Conservation (phyloP, 2,888 invertebrate species). For the Cyclophora punctaria region DNA sequence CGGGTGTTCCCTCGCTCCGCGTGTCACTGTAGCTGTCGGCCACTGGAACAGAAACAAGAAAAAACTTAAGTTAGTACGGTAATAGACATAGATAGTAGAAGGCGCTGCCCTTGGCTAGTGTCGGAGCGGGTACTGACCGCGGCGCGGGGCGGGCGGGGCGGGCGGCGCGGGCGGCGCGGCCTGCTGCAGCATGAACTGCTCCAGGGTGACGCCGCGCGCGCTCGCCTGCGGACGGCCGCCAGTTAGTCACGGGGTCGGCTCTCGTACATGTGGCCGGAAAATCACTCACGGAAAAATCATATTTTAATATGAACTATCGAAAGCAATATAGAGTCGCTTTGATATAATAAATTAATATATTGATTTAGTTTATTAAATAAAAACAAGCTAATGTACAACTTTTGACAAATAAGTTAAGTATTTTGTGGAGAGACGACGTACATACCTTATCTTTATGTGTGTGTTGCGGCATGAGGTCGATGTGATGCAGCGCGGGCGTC, state of each 20-base stretch:
- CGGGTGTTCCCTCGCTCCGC: slow-evolving; percentile 25
- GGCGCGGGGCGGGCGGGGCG: slow-evolving; percentile 59
- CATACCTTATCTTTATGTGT: no score
- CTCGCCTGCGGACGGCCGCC: slow-evolving; percentile 15
- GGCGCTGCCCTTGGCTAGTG: no score
- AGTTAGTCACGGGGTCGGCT: slow-evolving; percentile 6
- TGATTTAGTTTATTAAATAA: no score
- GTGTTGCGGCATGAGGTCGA: slow-evolving; percentile 7
- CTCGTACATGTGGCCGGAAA: slow-evolving; percentile 24
- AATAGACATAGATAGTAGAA: no score
- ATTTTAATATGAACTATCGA: no score
- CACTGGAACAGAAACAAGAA: neutral
- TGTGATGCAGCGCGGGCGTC: slow-evolving; percentile 16
- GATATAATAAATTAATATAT: no score
- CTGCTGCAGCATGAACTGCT: slow-evolving; percentile 86
- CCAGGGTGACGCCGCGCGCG: slow-evolving; percentile 80
- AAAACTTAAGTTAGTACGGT: no score
- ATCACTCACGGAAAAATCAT: no score
- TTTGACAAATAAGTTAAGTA: slow-evolving; percentile 23
- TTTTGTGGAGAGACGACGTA: slow-evolving; percentile 18
- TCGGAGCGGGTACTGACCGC: neutral
- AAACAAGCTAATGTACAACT: no score
- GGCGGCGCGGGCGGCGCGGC: slow-evolving; percentile 75
- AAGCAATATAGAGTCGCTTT: no score
- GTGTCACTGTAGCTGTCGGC: slow-evolving; percentile 12